These are phyloP conservation scores for Battus philenor DNA, from an alignment of 1,140 invertebrate species.

Conservation along the genomic window DNA sequence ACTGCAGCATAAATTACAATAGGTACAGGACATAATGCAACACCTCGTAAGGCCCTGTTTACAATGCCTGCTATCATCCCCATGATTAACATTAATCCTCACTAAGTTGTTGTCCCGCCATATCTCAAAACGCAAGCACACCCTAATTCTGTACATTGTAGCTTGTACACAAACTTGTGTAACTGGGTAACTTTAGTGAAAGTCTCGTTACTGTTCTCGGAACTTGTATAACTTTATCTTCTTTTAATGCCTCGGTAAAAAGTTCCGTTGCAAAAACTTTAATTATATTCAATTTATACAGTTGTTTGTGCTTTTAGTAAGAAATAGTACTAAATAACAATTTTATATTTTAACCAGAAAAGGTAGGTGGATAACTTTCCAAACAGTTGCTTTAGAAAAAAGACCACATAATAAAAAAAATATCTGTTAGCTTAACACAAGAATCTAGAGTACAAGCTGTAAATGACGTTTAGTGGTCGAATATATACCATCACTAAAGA, in stretches of 20 bases:
- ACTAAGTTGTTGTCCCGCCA: conserved; percentile 8
- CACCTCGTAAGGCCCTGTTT: conserved; percentile 10
- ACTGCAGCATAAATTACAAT: no score
- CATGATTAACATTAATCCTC: conserved; percentile 14
- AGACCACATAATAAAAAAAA: no score
- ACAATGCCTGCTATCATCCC: conserved; percentile 5
- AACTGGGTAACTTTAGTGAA: conserved; percentile 14
- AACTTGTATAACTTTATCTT: conserved; percentile 16
- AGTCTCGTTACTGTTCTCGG: conserved; percentile 13
- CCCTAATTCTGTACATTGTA: conserved; percentile 15
- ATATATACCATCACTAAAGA: no score
- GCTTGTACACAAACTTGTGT: conserved; percentile 11
- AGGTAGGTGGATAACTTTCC: no score
- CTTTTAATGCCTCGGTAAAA: conserved; percentile 5
- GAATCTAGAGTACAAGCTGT: no score
- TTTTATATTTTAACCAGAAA: no score
- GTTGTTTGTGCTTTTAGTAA: no score
- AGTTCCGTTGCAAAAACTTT: conserved; percentile 7
- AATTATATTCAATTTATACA: conserved; percentile 13
- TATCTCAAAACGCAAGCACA: conserved; percentile 15
- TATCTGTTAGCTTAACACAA: no score
- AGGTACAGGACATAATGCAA: conserved; percentile 3
- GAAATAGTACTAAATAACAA: no score
- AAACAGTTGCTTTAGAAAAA: no score
- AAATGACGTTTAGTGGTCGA: no score